phyloP scores from a whole-genome alignment of 2,113 vertebrate species.

The Axis porcinus region DNA sequence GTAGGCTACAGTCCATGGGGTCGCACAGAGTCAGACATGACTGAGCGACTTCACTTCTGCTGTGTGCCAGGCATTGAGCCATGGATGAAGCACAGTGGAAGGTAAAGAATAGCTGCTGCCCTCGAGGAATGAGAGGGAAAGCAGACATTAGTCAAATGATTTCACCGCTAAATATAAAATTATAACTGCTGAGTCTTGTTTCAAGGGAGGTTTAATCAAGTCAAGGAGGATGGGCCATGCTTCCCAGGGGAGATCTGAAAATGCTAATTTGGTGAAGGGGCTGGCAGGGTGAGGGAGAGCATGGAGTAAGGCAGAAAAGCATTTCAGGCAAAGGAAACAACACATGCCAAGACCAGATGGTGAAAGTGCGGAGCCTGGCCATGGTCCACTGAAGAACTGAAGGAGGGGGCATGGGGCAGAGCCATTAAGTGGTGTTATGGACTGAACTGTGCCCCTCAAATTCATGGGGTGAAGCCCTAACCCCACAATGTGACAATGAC shows the following conservation, averaged over 20 bases:
- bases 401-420: fast-evolving
- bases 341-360: fast-evolving
- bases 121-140: neutral
- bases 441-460: neutral
- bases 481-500: neutral
- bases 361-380: neutral
- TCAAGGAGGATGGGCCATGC: neutral
- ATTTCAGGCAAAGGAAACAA: neutral
- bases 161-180: neutral
- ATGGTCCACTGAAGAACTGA: neutral
- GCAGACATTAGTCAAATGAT: neutral
- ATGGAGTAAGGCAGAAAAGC: neutral
- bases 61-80: neutral
- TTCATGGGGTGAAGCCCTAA: neutral
- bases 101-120: neutral
- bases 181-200: neutral
- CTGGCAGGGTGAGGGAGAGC: neutral
- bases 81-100: neutral
- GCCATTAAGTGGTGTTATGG: neutral
- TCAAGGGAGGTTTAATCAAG: neutral
- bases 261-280: too few species aligned
- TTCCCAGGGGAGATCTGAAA: neutral
- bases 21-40: fast-evolving
- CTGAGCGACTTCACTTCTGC: neutral
- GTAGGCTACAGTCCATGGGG: neutral